These are phyloP conservation scores for Heliocidaris tuberculata DNA, from an alignment of 35 echinoderm and acorn worm species.

Conservation along the genomic window DNA sequence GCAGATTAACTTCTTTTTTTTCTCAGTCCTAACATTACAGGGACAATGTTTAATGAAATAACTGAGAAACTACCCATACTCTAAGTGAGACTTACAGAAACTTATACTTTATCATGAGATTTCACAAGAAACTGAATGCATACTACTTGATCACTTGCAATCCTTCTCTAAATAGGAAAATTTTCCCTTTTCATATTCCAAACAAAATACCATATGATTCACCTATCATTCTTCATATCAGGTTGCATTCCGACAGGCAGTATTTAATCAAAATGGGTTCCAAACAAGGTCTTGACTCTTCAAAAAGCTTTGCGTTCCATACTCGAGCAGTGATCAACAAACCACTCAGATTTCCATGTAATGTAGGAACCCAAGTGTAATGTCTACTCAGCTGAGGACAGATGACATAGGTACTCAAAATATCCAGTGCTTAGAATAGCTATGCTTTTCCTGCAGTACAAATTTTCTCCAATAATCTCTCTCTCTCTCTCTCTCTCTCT, in stretches of 20 bases:
- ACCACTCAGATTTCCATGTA: background rate
- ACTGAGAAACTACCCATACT: background rate
- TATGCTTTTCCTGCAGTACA: background rate
- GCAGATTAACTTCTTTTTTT: background rate
- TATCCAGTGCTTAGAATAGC: background rate
- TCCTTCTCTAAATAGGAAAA: background rate
- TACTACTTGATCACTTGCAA: background rate
- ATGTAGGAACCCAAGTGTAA: background rate
- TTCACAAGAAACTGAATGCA: background rate
- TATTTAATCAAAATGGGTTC: conserved; percentile 4
- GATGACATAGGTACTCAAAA: background rate
- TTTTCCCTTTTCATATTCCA: background rate
- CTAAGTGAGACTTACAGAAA: background rate
- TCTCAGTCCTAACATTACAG: background rate
- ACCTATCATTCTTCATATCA: background rate
- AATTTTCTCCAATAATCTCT: background rate
- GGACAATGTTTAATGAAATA: background rate
- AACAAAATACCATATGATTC: background rate
- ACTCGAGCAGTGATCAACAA: conserved; percentile 1
- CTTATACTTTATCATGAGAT: background rate
- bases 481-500: background rate
- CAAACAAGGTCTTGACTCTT: background rate
- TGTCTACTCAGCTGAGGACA: conserved; percentile 7
- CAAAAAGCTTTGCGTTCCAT: background rate
- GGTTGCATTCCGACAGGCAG: background rate